Evolutionary conservation across 2,888 invertebrate species (phyloP), one percentile per base, ranked within the genome.

Genomic region (Agonopterix alstromeriana): DNA sequence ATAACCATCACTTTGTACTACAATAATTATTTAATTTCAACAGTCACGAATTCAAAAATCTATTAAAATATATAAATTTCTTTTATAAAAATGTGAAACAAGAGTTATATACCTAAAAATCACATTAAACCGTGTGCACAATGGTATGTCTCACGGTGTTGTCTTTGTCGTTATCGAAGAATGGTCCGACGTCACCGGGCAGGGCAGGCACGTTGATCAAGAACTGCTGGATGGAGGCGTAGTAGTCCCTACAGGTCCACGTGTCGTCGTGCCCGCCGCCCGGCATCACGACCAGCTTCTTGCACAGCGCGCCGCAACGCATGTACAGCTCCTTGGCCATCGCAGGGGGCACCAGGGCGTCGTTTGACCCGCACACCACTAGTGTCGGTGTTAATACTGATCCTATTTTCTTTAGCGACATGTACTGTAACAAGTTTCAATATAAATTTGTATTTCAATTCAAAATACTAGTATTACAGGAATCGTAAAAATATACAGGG

Each of bases 251-350:
- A 62, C 95, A 93, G 52, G 94, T 94, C 98, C 98, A 98, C 0
- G 98, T 98, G 77, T 98, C 97, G 69, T 98, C 98, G 78, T 98
- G 98, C 0, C 96, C 95, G 1, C 98, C 98, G 12, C 93, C 92
- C 2, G 93, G 91, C 76, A 98, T 91, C 66, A 94, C 92, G 14
- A 94, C 82, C 43, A 98, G 80, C 57, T 94, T 93, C 82, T 98
- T 98, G 61, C 92, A 90, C 14, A 91, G 78, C 54, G 96, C 94
- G 36, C 92, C 92, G 70, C 96, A 97, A 43, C 91, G 85, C 60
- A 92, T 89, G 70, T 94, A 95, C 47, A 98, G 88, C 52, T 94
- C 92, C 54, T 92, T 90, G 92, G 97, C 97, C 98, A 98, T 98
- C 46, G 90, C 84, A 1, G 98, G 96, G 45, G 98, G 98, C 36